These are phyloP conservation scores for Bemisia tabaci DNA, from an alignment of 1,140 invertebrate genomes.

Conservation along the genomic window DNA sequence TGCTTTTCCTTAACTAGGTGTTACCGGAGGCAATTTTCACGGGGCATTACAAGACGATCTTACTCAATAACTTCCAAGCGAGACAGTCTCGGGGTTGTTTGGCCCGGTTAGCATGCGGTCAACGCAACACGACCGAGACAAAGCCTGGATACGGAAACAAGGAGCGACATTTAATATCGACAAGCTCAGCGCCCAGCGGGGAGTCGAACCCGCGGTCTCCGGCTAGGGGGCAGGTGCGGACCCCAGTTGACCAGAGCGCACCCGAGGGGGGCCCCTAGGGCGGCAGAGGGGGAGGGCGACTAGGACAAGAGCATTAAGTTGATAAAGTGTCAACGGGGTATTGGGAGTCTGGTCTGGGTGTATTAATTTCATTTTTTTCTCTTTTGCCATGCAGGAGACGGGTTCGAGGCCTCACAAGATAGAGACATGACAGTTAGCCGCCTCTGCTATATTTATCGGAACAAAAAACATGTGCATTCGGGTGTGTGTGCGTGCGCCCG, in stretches of 20 bases:
- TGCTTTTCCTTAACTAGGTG: too few species aligned
- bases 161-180: background rate
- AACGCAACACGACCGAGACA: too few species aligned
- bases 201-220: background rate
- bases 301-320: background rate
- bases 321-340: background rate
- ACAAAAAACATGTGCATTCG: background rate
- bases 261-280: background rate
- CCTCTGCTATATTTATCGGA: background rate
- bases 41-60: too few species aligned
- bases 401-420: background rate
- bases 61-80: too few species aligned
- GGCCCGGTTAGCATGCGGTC: too few species aligned
- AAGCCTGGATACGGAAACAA: too few species aligned
- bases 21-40: too few species aligned
- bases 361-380: background rate
- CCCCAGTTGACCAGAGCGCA: background rate
- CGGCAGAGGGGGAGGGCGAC: too few species aligned
- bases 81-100: too few species aligned
- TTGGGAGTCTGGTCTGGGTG: background rate
- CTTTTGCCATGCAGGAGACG: background rate
- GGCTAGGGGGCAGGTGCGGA: background rate
- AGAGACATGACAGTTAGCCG: background rate
- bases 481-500: background rate
- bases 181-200: background rate